phyloP scores from a whole-genome alignment of 2,888 invertebrate genomes.

The Morpho achilles region DNA sequence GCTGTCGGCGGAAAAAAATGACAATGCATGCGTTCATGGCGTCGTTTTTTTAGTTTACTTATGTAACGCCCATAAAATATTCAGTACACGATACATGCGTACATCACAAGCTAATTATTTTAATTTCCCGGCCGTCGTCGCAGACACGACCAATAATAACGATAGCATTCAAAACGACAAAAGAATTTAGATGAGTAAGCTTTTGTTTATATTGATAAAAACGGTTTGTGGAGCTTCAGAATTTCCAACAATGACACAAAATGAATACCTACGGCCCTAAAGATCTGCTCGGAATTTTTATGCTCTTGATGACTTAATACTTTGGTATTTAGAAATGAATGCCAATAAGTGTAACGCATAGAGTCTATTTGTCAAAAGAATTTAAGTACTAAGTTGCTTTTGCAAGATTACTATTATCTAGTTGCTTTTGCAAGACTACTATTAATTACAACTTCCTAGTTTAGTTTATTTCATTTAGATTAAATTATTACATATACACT shows the following conservation, averaged over 20 bases:
- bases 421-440: too few species aligned
- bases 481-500: too few species aligned
- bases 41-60: slow-evolving; percentile 24
- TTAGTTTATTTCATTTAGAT: too few species aligned
- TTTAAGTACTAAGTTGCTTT: too few species aligned
- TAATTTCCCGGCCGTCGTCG: slow-evolving; percentile 60
- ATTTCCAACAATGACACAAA: slow-evolving; percentile 25
- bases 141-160: slow-evolving; percentile 55
- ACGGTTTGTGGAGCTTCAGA: slow-evolving; percentile 23
- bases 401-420: too few species aligned
- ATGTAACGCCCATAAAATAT: slow-evolving; percentile 32
- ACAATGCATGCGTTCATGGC: slow-evolving; percentile 16
- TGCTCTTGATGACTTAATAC: slow-evolving; percentile 16
- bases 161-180: slow-evolving; percentile 44
- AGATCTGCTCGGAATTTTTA: slow-evolving; percentile 19
- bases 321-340: slow-evolving; percentile 12
- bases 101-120: slow-evolving; percentile 66
- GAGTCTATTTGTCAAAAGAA: too few species aligned
- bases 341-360: not conserved
- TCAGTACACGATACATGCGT: slow-evolving; percentile 38
- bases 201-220: slow-evolving; percentile 28
- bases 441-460: too few species aligned
- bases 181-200: slow-evolving; percentile 55
- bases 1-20: slow-evolving; percentile 17
- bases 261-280: slow-evolving; percentile 8